These are phyloP conservation scores for Dinomys branickii DNA, from an alignment of 2,113 vertebrate genomes.

Conservation along the genomic window DNA sequence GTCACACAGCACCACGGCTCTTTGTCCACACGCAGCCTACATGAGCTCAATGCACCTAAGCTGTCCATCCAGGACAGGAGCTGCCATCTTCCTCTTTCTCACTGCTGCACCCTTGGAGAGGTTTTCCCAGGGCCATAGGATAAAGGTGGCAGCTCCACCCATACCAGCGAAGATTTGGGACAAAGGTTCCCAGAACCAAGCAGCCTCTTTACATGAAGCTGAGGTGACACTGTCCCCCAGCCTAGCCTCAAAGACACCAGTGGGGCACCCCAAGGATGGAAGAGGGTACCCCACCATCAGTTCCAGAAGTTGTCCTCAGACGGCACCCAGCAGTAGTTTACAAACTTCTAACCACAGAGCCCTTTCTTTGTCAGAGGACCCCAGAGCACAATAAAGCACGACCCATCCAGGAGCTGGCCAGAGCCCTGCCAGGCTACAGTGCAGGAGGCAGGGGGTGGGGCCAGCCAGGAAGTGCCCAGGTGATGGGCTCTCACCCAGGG, in stretches of 20 bases:
- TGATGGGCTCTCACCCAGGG: not conserved
- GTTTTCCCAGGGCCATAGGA: not conserved
- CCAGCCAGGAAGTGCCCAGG: not conserved
- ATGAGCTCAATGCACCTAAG: not conserved
- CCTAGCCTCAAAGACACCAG: not conserved
- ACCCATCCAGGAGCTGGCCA: too few relatives aligned
- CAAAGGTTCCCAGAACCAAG: not conserved
- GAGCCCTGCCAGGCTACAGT: not conserved
- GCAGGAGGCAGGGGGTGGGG: not conserved
- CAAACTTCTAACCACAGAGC: not conserved
- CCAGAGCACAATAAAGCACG: fast-evolving
- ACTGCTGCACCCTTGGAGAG: not conserved
- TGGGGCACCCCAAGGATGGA: not conserved
- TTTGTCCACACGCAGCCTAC: too few relatives aligned
- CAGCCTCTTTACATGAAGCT: not conserved
- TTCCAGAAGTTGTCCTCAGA: not conserved
- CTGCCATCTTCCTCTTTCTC: not conserved
- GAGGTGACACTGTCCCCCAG: not conserved
- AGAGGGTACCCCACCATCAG: not conserved
- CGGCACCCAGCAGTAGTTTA: too few relatives aligned
- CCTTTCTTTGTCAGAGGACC: not conserved
- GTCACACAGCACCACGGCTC: not conserved
- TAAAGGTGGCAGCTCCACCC: not conserved
- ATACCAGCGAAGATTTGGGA: not conserved
- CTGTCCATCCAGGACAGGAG: not conserved